Base-by-base conservation (phyloP, 2,113 vertebrate genomes). In the Elachura formosa region DNA sequence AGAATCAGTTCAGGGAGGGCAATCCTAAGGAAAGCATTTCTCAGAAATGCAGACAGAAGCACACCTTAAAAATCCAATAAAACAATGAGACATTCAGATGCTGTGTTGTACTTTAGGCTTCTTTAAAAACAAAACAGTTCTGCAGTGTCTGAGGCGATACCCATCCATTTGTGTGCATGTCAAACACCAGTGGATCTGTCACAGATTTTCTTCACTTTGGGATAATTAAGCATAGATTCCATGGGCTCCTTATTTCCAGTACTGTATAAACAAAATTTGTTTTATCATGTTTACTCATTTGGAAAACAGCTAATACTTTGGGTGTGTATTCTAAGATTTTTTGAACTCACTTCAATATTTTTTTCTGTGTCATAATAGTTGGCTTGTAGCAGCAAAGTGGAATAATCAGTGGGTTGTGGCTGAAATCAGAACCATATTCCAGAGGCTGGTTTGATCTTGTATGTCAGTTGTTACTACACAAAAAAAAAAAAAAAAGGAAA, bases 201-300 rank as follows among this genome's bases (percentile, higher is more conserved):
- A 43, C 4, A 56, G 63, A 58, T 93, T 76, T 87, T 79, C 69
- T 82, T 85, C 45, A 34, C 62, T 93, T 73, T 31, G 51, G 51
- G 79, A 69, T 54, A 90, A 56, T 83, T 68, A 15, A 85, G 26
- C 23, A 16, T 56, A 46, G 51, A 88, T 62, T 83, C 48, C 77
- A 34, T 31, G 34, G 23, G 26, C 58, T 87, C 71, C 49, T 69
- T 66, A 54, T 90, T 95, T 81, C 81, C 81, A 95, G 75, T 26
- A 24, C 41, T 67, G 49, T 62, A n/a, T 83, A 94, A 96, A 92
- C 71, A 83, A 76, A 79, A 62, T 10, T 23, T 87, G 26, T 4
- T 89, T 93, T 76, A 72, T 90, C 71, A 73, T 88, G 78, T 92
- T 95, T 95, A 80, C 55, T 96, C 90, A 49, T 90, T 95, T 85